These are phyloP conservation scores for Barypeithes pellucidus DNA, from an alignment of 2,888 invertebrate species.

Conservation along the genomic window DNA sequence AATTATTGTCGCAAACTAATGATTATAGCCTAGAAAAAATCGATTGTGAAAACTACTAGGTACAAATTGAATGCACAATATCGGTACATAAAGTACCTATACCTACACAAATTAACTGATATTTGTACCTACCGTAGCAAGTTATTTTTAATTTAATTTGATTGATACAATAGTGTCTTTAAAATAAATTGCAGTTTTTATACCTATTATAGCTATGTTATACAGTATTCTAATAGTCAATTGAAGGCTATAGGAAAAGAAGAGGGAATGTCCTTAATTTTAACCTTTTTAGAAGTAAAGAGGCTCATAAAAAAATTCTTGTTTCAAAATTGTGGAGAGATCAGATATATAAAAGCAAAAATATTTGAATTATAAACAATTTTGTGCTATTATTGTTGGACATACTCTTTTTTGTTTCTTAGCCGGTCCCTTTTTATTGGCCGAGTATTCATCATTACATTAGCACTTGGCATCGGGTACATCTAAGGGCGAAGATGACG, in stretches of 20 bases:
- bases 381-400: no score
- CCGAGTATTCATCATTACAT: slow-evolving; percentile 30
- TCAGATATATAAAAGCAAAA: no score
- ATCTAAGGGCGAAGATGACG: background rate
- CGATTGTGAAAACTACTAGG: background rate
- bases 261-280: no score
- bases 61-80: background rate
- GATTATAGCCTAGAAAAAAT: slow-evolving; percentile 28
- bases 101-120: background rate
- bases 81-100: background rate
- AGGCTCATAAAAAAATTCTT: no score
- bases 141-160: background rate
- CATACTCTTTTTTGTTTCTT: no score
- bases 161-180: background rate
- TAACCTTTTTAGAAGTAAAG: no score
- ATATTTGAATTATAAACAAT: no score
- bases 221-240: no score
- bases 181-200: background rate
- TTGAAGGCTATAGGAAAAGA: no score
- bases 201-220: no score
- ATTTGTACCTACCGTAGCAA: background rate
- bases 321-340: no score
- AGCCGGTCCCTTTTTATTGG: background rate
- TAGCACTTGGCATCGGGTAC: slow-evolving; percentile 41
- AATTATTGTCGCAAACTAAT: slow-evolving; percentile 39